A percentile compares a stretch with the other conserved stretches of the same genome.
These are phyloP conservation scores for Drosophila phalerata DNA, from an alignment of 2,888 invertebrate genomes.

Conservation along the genomic window DNA sequence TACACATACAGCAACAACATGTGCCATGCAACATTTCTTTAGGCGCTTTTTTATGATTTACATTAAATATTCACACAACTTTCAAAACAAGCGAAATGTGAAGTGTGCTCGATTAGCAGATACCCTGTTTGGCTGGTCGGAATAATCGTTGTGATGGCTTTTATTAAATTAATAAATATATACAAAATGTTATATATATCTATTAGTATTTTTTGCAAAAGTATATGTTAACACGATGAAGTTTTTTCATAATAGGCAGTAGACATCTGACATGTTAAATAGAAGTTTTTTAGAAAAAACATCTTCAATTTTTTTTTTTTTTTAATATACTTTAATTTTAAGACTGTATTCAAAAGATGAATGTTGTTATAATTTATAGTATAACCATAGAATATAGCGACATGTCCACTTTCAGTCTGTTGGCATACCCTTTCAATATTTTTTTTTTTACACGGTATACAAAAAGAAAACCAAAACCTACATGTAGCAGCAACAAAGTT, in stretches of 20 bases:
- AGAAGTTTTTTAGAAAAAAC: no score
- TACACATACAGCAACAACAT: neutral
- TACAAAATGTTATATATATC: no score
- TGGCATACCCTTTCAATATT: neutral
- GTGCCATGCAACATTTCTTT: constrained; percentile 5
- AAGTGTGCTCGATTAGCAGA: neutral
- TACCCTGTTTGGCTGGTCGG: neutral
- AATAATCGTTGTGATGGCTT: neutral
- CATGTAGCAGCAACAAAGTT: constrained; percentile 26
- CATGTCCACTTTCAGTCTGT: neutral
- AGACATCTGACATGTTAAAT: no score
- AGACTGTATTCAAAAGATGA: no score
- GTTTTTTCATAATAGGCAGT: no score
- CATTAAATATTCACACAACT: constrained; percentile 10
- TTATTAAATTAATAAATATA: no score
- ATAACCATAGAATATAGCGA: no score
- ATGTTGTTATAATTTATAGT: no score
- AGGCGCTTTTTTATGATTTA: constrained; percentile 13
- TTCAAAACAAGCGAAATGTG: neutral
- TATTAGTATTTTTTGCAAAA: no score
- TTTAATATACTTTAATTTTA: no score
- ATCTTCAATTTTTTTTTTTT: no score
- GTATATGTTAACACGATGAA: no score
- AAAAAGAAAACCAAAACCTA: constrained; percentile 3
- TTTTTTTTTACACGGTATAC: neutral